These are phyloP conservation scores for Uropetala carovei DNA, from an alignment of 2,888 invertebrate genomes.

Conservation along the genomic window DNA sequence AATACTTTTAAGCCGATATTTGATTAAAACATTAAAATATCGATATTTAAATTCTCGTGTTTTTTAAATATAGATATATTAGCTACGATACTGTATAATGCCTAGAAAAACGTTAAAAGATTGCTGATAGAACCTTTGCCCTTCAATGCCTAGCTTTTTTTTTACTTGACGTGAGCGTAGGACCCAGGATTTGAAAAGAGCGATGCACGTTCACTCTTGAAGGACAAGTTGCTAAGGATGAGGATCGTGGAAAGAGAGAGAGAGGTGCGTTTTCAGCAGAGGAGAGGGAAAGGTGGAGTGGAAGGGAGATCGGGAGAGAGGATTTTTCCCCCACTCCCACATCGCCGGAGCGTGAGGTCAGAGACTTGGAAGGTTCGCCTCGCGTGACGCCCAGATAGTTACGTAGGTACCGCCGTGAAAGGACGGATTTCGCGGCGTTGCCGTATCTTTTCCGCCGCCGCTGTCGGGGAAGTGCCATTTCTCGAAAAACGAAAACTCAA, in stretches of 20 bases:
- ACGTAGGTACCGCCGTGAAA: background rate
- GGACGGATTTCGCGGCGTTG: background rate
- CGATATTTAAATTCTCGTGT: no score
- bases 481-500: background rate
- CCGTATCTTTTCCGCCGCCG: background rate
- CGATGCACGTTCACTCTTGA: background rate
- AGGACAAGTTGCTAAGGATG: background rate
- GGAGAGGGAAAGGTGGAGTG: background rate
- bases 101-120: no score
- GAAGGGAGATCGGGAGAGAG: background rate
- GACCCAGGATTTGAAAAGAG: background rate
- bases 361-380: conserved; percentile 1
- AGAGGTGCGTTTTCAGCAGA: background rate
- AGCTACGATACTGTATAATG: no score
- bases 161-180: background rate
- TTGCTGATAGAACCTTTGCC: background rate
- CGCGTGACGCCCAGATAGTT: conserved; percentile 16
- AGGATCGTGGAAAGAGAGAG: background rate
- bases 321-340: background rate
- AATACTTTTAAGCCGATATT: no score
- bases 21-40: no score
- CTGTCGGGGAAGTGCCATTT: background rate
- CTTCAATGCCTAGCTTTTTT: background rate
- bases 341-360: conserved; percentile 10
- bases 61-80: no score